Evolutionary conservation across 35 echinoderm and acorn worm species (phyloP), one percentile per base, ranked within the genome.

Genomic region (Ptychodera flava): DNA sequence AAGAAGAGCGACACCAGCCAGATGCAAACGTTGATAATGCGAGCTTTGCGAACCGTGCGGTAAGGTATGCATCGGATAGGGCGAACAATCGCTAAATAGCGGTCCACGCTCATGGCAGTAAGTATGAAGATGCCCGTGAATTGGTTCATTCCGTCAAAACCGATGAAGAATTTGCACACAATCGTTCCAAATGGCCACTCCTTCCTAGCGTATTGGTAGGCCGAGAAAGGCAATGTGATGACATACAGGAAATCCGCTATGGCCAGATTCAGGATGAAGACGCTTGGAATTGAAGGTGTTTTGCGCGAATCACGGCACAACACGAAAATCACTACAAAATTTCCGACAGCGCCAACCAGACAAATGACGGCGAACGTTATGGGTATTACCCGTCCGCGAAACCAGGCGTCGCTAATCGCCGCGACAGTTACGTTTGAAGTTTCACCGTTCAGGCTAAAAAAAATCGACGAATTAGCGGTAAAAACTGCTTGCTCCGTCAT

Each of bases 121-220:
- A 97, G 91, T 77, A 97, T 93, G 78, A 93, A 93, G 80, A 97
- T 88, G 36, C 92, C 91, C 22, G 91, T 89, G 82, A 97, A 97
- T 36, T 97, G 94, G 1, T 88, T 88, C 94, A 97, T 97, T 76
- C 88, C 81, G 36, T 97, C 94, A 32, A 93, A 97, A 0, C 91
- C 91, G 38, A 97, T 82, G 1, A 97, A 30, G 1, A 97, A 16
- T 28, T 86, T 88, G 64, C 94, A 97, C 85, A 97, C 35, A 38
- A 93, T 83, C 0, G 77, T 30, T 27, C 94, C 94, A 78, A 97
- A 97, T 30, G 93, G 81, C 94, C 94, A 97, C 36, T 85, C n/a
- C 33, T 79, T 86, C 2, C 15, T 78, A 1, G 80, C 38, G 35
- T 93, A 38, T 53, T 97, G 94, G 81, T 97, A 92, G 31, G 83